Evolutionary conservation across 2,113 vertebrate genomes (phyloP).

Genomic region (Panthera uncia): DNA sequence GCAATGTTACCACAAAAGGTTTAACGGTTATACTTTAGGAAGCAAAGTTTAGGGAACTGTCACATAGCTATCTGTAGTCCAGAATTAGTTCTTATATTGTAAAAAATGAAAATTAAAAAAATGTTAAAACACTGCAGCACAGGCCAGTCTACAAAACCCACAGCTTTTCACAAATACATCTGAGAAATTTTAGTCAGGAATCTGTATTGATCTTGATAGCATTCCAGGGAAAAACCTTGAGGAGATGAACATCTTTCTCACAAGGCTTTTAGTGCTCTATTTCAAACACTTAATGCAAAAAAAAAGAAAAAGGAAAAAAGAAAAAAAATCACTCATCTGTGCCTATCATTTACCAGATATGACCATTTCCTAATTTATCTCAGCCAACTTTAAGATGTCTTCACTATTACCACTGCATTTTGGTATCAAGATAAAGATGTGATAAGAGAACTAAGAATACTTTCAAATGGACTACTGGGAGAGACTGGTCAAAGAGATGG

Average conservation of each 20-base stretch:
- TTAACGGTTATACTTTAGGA: not conserved
- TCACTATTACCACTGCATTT: not conserved
- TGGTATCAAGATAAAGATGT: not conserved
- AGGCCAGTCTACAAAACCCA: not conserved
- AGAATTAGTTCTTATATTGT: not conserved
- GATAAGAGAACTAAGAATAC: not conserved
- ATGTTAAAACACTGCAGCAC: not conserved
- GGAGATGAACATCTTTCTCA: not conserved
- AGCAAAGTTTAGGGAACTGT: constrained; percentile 24
- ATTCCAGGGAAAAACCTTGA: not conserved
- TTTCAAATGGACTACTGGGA: not conserved
- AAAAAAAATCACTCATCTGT: not conserved
- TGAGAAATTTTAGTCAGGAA: not conserved
- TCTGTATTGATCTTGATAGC: not conserved
- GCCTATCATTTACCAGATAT: not conserved
- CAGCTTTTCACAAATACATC: not conserved
- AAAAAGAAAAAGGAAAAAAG: not conserved
- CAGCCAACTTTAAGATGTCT: not conserved
- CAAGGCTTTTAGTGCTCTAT: not conserved
- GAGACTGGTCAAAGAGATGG: not conserved
- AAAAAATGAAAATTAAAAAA: not conserved
- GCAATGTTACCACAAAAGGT: not conserved
- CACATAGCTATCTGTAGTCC: not conserved
- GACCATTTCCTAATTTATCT: constrained; percentile 7
- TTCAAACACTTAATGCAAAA: not conserved